phyloP scores from a whole-genome alignment of 2,888 invertebrate species.

The Sycophila texana region DNA sequence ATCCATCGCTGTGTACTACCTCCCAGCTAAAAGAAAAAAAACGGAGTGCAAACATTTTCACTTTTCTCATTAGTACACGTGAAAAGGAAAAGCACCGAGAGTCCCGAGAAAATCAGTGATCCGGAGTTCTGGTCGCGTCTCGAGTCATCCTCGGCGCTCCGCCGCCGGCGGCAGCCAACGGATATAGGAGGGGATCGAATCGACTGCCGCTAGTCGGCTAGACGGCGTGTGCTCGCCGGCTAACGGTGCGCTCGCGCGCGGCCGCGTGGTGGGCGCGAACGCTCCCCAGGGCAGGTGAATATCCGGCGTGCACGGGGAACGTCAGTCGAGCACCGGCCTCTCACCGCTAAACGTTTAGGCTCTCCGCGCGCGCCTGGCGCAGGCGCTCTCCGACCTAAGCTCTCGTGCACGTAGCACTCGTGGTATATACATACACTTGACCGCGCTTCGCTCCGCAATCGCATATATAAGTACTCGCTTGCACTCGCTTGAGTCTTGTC shows the following conservation, averaged over 20 bases:
- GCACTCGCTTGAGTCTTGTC: too few species aligned
- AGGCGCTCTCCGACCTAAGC: not conserved
- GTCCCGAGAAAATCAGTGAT: too few species aligned
- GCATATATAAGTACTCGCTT: too few species aligned
- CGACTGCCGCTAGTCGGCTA: not conserved
- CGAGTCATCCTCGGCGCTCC: too few species aligned
- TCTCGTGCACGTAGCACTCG: not conserved
- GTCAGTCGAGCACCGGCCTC: conserved; percentile 72
- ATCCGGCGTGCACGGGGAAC: conserved; percentile 61
- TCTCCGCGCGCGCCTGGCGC: conserved; percentile 27
- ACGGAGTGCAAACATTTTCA: too few species aligned
- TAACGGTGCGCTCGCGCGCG: not conserved
- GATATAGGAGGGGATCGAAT: not conserved
- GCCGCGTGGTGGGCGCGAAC: conserved; percentile 19
- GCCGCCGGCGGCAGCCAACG: too few species aligned
- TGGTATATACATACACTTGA: not conserved
- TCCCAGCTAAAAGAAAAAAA: too few species aligned
- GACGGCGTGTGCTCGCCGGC: not conserved
- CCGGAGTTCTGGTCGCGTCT: too few species aligned
- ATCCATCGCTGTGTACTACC: too few species aligned
- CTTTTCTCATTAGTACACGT: too few species aligned
- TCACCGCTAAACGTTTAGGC: conserved; percentile 65
- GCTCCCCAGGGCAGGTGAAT: conserved; percentile 66
- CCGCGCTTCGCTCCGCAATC: not conserved
- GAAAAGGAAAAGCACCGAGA: too few species aligned